Base-by-base conservation (phyloP, 1,140 invertebrate species). In the Drosophila nasuta region DNA sequence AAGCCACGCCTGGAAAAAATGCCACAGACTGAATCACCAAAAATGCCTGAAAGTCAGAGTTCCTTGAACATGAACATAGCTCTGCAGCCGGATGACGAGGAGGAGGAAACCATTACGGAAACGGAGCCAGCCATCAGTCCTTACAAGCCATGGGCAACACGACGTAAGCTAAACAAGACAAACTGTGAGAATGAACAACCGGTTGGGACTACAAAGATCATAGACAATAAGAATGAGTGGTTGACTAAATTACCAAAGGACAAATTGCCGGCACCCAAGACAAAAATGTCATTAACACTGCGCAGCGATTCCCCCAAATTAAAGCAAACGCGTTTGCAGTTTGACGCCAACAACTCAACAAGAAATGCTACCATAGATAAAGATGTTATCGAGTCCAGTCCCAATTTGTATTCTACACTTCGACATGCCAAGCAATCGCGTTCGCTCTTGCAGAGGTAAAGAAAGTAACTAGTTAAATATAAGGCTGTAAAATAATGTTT, bases 31-130 rank as follows among this genome's bases (percentile, higher is more conserved):
- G 72, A 57, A 10, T 88, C 83, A 0, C 83, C 83, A 6, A 30
- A 77, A 15, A 2, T 62, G 15, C 49, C 64, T 1, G 82, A 80
- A 41, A 91, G 74, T 45, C 79, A 91, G 13, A 56, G 25, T n/a
- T 83, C 83, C 0, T 17, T 87, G 0, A 86, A 91, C 69, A 72
- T 91, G 57, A 92, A 92, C 30, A 91, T 92, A 67, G 91, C 91
- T 1, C 20, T 92, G 11, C 49, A 62, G 33, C 30, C 46, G 4
- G 57, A 72, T 20, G 74, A 67, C 1, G 74, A 79, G 0, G 82
- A 87, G 15, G 83, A 88, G 6, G 85, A 89, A 38, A 82, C 63
- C 17, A 89, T 89, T 38, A 69, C 72, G 2, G 85, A 89, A 46
- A 78, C 83, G 5, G 83, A 88, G 33, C 59, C 30, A 13, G 46